phyloP scores from a whole-genome alignment of 2,797 vertebrate species.

The Natrix natrix region DNA sequence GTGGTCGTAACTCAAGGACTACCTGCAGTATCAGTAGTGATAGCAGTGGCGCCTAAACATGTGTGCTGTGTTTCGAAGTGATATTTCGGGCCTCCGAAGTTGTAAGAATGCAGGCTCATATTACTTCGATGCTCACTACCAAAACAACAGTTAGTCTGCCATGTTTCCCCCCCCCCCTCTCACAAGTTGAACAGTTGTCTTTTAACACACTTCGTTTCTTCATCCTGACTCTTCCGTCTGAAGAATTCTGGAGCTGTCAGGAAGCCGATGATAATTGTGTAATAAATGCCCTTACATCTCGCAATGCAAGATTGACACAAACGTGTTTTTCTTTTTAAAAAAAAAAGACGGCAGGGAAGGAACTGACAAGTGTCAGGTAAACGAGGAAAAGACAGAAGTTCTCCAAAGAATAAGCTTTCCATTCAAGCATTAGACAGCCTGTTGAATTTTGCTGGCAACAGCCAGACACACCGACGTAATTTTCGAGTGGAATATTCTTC shows the following conservation, averaged over 20 bases:
- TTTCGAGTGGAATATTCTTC: constrained; percentile 17
- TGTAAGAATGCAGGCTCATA: background rate
- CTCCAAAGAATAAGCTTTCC: background rate
- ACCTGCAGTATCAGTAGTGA: background rate
- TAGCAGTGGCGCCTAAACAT: background rate
- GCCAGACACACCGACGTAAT: constrained; percentile 6
- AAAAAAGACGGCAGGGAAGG: constrained; percentile 8
- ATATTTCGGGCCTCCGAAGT: background rate
- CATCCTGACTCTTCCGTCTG: background rate
- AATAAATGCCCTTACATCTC: constrained; percentile 38
- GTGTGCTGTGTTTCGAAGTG: background rate
- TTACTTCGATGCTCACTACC: background rate
- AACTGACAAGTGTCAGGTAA: constrained; percentile 18
- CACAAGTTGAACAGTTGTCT: too few relatives aligned
- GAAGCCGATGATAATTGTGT: constrained; percentile 51
- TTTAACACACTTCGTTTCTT: background rate
- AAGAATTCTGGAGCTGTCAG: constrained; percentile 6
- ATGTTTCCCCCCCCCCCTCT: too few relatives aligned
- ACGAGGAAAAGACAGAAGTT: constrained; percentile 31
- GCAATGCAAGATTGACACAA: background rate
- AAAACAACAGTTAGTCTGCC: background rate
- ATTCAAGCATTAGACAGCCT: constrained; percentile 11
- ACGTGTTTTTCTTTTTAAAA: background rate
- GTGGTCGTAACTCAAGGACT: background rate
- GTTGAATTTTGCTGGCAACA: constrained; percentile 20